Conservation (phyloP, 1,140 invertebrate genomes). For the Agraylea sexmaculata region DNA sequence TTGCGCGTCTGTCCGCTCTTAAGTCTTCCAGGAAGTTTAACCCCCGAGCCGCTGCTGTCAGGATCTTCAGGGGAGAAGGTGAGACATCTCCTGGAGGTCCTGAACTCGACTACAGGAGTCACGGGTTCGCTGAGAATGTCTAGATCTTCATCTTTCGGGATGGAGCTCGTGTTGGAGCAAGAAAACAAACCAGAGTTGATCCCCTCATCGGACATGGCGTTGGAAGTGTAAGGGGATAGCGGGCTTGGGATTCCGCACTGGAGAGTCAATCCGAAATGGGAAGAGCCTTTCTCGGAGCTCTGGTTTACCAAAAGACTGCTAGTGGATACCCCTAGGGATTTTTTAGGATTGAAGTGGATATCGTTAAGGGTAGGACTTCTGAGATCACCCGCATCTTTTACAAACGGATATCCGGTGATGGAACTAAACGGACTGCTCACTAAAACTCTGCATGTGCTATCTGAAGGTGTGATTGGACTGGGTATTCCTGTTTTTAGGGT, state of each 20-base stretch:
- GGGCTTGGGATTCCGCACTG: slow-evolving; percentile 20
- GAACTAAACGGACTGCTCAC: slow-evolving; percentile 18
- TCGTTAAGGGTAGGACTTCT: slow-evolving; percentile 11
- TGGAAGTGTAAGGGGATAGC: slow-evolving; percentile 10
- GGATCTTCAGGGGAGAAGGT: slow-evolving; percentile 19
- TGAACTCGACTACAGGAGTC: slow-evolving; percentile 17
- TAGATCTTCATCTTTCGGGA: slow-evolving; percentile 15
- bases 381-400: too few relatives aligned
- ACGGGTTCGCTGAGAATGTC: slow-evolving; percentile 19
- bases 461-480: slow-evolving; percentile 18
- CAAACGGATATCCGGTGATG: slow-evolving; percentile 18
- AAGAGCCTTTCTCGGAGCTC: slow-evolving; percentile 13
- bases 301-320: slow-evolving; percentile 18
- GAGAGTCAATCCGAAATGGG: slow-evolving; percentile 18
- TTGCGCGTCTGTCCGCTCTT: slow-evolving; percentile 9
- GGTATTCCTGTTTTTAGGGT: slow-evolving; percentile 20
- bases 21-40: slow-evolving; percentile 7
- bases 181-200: slow-evolving; percentile 14
- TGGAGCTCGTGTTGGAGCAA: slow-evolving; percentile 13
- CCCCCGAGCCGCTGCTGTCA: slow-evolving; percentile 11
- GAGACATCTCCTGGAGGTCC: slow-evolving; percentile 18
- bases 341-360: slow-evolving; percentile 7
- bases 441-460: slow-evolving; percentile 6
- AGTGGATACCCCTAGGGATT: slow-evolving; percentile 10
- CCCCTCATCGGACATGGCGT: slow-evolving; percentile 10